phyloP scores from a whole-genome alignment of 2,113 vertebrate species.

The Nannospalax galili region DNA sequence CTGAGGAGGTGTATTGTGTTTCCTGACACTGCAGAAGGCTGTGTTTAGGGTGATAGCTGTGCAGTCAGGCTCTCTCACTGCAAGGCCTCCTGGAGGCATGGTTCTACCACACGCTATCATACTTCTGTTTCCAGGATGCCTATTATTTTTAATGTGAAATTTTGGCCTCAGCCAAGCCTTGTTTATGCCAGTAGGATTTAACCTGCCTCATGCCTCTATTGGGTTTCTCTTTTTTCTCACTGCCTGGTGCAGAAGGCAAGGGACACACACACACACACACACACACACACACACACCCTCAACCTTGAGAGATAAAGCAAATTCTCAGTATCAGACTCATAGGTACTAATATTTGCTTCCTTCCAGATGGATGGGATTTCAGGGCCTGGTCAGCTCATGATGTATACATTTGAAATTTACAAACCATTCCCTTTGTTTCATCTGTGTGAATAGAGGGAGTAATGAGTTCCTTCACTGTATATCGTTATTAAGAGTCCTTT shows the following conservation, averaged over 20 bases:
- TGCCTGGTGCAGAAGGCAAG: slow-evolving; percentile 34
- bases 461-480: slow-evolving; percentile 82
- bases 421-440: slow-evolving; percentile 77
- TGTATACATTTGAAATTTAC: slow-evolving; percentile 69
- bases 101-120: slow-evolving; percentile 27
- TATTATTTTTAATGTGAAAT: slow-evolving; percentile 66
- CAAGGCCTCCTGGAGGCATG: neutral
- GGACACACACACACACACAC: neutral
- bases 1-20: slow-evolving; percentile 41
- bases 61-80: neutral
- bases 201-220: slow-evolving; percentile 20
- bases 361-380: slow-evolving; percentile 68
- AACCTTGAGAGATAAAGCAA: slow-evolving; percentile 41
- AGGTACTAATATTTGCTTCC: slow-evolving; percentile 59
- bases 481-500: slow-evolving; percentile 87
- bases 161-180: slow-evolving; percentile 56
- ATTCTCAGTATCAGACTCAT: slow-evolving; percentile 50
- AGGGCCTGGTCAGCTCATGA: slow-evolving; percentile 45
- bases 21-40: neutral
- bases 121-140: slow-evolving; percentile 52
- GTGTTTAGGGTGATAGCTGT: neutral
- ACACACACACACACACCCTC: neutral
- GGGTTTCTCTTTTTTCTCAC: slow-evolving; percentile 60
- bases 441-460: slow-evolving; percentile 81
- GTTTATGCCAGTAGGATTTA: slow-evolving; percentile 62